These are phyloP conservation scores for Xenopus laevis DNA, from an alignment of 2,113 vertebrate genomes.

Conservation along the genomic window DNA sequence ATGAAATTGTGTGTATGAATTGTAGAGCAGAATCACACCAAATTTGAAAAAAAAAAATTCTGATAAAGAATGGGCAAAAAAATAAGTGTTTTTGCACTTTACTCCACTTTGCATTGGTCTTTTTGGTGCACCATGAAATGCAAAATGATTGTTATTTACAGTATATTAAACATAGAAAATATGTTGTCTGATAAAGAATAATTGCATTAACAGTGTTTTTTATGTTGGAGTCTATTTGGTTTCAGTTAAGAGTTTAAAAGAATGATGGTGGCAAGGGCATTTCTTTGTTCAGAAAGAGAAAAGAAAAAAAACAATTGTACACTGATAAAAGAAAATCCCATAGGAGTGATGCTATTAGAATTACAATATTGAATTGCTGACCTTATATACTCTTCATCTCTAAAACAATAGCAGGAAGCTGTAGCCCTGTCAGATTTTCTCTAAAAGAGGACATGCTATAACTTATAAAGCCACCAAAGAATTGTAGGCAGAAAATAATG, in stretches of 20 bases:
- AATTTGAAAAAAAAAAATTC: no score
- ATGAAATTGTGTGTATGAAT: no score
- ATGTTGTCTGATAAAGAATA: no score
- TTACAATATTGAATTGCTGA: conserved; percentile 40
- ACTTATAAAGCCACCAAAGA: conserved; percentile 4
- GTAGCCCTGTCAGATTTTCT: conserved; percentile 28
- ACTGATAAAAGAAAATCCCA: conserved; percentile 28
- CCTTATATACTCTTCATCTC: conserved; percentile 26
- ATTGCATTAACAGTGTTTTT: background rate
- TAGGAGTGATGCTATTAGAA: conserved; percentile 39
- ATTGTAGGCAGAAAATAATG: conserved; percentile 1
- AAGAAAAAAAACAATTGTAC: conserved; percentile 19
- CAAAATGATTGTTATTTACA: no score
- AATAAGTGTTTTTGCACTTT: no score
- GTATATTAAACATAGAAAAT: no score
- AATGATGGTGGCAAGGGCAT: conserved; percentile 15
- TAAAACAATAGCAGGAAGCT: conserved; percentile 34
- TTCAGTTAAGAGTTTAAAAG: conserved; percentile 23
- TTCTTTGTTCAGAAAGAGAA: conserved; percentile 3
- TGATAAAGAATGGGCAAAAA: no score
- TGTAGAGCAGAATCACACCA: no score
- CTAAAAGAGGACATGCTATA: conserved; percentile 14
- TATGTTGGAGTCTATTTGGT: conserved; percentile 9
- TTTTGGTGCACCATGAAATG: no score
- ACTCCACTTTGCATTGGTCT: no score